Percentiles rank a stretch among this genome's conserved stretches.
Evolutionary conservation across 2,113 vertebrate genomes (phyloP).

Genomic region (Aspiorhynchus laticeps): DNA sequence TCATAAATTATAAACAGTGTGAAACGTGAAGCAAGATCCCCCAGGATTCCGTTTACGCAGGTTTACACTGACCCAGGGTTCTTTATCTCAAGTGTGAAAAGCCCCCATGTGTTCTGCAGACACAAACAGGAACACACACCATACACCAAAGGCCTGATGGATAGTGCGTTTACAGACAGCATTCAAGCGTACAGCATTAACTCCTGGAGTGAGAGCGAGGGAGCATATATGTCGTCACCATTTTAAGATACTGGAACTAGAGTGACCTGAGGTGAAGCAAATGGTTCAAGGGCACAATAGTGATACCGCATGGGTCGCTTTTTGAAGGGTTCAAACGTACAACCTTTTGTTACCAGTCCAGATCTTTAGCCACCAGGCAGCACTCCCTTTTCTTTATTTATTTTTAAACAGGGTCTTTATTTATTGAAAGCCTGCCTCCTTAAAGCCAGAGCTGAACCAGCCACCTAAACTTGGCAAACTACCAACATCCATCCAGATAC

Average conservation of each 20-base stretch:
- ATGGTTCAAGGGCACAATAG: not conserved
- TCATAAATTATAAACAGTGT: no score
- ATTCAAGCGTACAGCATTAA: slow-evolving; percentile 70
- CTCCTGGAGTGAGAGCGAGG: slow-evolving; percentile 62
- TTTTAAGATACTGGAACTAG: not conserved
- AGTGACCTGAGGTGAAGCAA: not conserved
- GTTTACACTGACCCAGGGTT: no score
- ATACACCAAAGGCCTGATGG: slow-evolving; percentile 65
- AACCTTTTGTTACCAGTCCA: not conserved
- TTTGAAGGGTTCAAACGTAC: not conserved
- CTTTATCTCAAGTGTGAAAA: not conserved
- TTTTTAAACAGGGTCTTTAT: not conserved
- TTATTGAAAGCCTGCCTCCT: not conserved
- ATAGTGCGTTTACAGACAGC: slow-evolving; percentile 74
- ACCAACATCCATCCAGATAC: not conserved
- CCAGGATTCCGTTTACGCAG: no score
- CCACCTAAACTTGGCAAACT: not conserved
- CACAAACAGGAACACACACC: slow-evolving; percentile 35
- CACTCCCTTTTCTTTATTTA: not conserved
- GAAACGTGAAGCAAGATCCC: no score
- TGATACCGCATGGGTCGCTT: not conserved
- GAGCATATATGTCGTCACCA: slow-evolving; percentile 53
- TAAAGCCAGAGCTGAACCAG: not conserved
- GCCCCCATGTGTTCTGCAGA: not conserved
- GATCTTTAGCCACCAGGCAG: not conserved